Percentiles rank a stretch among this genome's conserved stretches.
Evolutionary conservation across 2,888 invertebrate genomes (phyloP).

Genomic region (Aporophyla nigra): DNA sequence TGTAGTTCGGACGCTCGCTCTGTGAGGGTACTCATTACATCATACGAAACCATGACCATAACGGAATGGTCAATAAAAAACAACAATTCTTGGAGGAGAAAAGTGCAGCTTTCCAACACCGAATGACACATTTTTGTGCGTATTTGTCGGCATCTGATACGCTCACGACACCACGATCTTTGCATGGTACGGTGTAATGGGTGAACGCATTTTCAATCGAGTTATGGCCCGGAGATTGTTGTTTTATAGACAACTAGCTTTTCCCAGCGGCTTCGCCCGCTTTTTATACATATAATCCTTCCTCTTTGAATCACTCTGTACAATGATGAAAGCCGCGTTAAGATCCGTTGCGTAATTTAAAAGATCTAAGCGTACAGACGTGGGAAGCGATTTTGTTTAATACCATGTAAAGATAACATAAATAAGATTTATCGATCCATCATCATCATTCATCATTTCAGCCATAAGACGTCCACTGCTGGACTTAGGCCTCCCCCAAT

Average conservation of each 20-base stretch:
- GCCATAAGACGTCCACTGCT: no score
- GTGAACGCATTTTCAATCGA: background rate
- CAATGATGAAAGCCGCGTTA: no score
- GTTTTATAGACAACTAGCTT: background rate
- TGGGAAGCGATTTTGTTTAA: no score
- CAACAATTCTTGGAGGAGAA: background rate
- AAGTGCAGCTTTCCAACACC: background rate
- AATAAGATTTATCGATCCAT: background rate
- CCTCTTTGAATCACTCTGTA: no score
- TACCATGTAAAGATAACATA: background rate
- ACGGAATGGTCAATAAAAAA: background rate
- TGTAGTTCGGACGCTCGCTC: background rate
- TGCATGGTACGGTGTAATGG: background rate
- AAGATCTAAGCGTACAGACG: no score
- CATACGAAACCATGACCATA: background rate
- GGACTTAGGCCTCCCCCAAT: no score
- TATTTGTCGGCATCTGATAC: background rate
- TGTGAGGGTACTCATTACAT: background rate
- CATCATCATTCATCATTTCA: no score
- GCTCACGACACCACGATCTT: background rate
- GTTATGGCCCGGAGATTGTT: background rate
- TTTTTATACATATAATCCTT: no score
- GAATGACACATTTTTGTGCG: background rate
- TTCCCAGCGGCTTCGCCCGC: no score
- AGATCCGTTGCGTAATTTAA: no score